Evolutionary conservation across 2,797 vertebrate species (phyloP).

Genomic region (Phoxinus dragarum): DNA sequence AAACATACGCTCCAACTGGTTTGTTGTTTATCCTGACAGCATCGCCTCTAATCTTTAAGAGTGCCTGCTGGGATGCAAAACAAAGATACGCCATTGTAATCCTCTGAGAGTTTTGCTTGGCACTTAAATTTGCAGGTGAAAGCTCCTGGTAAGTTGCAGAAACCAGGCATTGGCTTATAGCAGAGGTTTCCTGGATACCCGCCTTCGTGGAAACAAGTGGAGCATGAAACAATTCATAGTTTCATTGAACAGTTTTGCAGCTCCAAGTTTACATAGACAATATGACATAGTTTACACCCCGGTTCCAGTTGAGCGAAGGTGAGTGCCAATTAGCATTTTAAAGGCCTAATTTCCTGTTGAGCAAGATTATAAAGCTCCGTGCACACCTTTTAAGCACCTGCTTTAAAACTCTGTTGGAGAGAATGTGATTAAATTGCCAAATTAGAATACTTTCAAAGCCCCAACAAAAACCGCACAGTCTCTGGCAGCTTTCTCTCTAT

Average conservation of each 20-base stretch:
- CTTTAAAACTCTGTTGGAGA: conserved; percentile 24
- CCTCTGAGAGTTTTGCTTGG: neutral
- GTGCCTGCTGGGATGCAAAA: conserved; percentile 7
- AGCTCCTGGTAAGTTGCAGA: conserved; percentile 17
- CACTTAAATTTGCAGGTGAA: conserved; percentile 24
- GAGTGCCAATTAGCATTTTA: conserved; percentile 39
- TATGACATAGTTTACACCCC: neutral
- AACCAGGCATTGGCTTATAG: neutral
- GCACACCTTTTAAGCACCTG: conserved; percentile 35
- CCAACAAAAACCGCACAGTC: neutral
- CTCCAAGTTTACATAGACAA: conserved; percentile 30
- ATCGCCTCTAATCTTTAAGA: conserved; percentile 21
- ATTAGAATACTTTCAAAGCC: neutral
- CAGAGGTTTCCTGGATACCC: neutral
- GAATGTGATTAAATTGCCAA: neutral
- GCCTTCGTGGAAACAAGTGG: neutral
- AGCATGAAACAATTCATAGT: conserved; percentile 25
- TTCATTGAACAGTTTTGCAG: conserved; percentile 9
- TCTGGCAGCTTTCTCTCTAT: neutral
- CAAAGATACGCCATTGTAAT: conserved; percentile 27
- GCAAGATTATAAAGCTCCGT: conserved; percentile 30
- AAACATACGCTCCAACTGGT: neutral
- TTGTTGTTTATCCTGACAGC: conserved; percentile 28
- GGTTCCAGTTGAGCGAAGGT: conserved; percentile 12
- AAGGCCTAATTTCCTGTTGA: conserved; percentile 22